Conservation (phyloP, 2,797 vertebrate genomes). For the Discoglossus pictus region DNA sequence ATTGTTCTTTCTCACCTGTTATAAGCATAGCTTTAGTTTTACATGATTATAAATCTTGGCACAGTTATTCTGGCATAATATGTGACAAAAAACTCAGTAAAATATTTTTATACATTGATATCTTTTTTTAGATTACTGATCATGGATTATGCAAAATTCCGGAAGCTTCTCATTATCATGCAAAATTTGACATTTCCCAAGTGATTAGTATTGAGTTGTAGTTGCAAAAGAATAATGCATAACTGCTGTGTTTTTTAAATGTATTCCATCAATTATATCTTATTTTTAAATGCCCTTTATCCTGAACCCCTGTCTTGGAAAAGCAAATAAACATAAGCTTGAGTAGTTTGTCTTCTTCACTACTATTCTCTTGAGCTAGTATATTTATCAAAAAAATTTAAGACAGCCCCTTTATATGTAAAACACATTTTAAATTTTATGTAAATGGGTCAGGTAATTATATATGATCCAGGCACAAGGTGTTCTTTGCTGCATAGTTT, state of each 20-base stretch:
- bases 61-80: too few species aligned
- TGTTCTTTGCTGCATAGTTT: constrained; percentile 14
- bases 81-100: too few species aligned
- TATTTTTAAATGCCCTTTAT: background rate
- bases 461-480: constrained; percentile 28
- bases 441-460: constrained; percentile 49
- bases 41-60: too few species aligned
- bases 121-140: too few species aligned
- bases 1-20: too few species aligned
- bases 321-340: background rate
- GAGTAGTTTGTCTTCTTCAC: constrained; percentile 9
- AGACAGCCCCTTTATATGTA: constrained; percentile 1
- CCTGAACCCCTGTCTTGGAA: background rate
- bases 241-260: background rate
- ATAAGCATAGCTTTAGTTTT: too few species aligned
- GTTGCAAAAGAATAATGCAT: too few species aligned
- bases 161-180: too few species aligned
- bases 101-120: too few species aligned
- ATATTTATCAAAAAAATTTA: constrained; percentile 10
- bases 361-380: constrained; percentile 2
- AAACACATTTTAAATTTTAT: constrained; percentile 34
- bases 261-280: background rate
- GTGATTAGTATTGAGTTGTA: too few species aligned
- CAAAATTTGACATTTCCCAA: too few species aligned
- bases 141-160: too few species aligned